Conservation (phyloP, 1,140 invertebrate species). For the Stegodyphus mimosarum region DNA sequence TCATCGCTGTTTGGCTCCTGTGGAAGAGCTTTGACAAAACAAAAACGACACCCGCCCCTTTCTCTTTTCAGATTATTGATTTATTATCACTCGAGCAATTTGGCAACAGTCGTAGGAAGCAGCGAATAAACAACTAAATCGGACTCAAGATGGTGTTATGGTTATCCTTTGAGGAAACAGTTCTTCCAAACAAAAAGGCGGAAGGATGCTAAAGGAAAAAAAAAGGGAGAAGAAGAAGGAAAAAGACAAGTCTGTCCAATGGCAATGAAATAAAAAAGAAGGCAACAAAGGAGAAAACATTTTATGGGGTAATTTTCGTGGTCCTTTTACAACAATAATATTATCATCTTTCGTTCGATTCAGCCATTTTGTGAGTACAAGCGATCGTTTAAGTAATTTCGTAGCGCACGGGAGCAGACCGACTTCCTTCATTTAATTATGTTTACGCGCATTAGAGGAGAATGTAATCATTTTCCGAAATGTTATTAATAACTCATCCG, state of each 20-base stretch:
- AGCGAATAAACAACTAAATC: too few species aligned
- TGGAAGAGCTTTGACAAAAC: slow-evolving; percentile 34
- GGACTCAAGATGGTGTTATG: too few species aligned
- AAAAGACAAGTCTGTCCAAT: not conserved
- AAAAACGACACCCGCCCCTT: slow-evolving; percentile 21
- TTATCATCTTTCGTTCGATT: slow-evolving; percentile 35
- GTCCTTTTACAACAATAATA: slow-evolving; percentile 34
- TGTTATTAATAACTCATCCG: slow-evolving; percentile 58
- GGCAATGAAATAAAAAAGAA: not conserved
- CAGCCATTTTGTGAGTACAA: slow-evolving; percentile 24
- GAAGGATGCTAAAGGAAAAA: not conserved
- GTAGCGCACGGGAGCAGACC: slow-evolving; percentile 9
- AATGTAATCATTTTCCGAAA: slow-evolving; percentile 54
- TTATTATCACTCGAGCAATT: slow-evolving; percentile 29
- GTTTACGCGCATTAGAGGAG: slow-evolving; percentile 53
- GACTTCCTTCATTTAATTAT: slow-evolving; percentile 55
- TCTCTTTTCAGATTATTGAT: slow-evolving; percentile 28
- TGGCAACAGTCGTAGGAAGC: slow-evolving; percentile 10
- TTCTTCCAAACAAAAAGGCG: too few species aligned
- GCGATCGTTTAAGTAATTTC: slow-evolving; percentile 53
- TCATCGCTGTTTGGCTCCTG: slow-evolving; percentile 33
- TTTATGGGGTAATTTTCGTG: slow-evolving; percentile 27
- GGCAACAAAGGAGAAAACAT: not conserved
- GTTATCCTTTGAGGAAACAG: too few species aligned
- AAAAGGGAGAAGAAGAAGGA: not conserved